Evolutionary conservation across 2,888 invertebrate genomes (phyloP).

Genomic region (Xanthorhoe spadicearia): DNA sequence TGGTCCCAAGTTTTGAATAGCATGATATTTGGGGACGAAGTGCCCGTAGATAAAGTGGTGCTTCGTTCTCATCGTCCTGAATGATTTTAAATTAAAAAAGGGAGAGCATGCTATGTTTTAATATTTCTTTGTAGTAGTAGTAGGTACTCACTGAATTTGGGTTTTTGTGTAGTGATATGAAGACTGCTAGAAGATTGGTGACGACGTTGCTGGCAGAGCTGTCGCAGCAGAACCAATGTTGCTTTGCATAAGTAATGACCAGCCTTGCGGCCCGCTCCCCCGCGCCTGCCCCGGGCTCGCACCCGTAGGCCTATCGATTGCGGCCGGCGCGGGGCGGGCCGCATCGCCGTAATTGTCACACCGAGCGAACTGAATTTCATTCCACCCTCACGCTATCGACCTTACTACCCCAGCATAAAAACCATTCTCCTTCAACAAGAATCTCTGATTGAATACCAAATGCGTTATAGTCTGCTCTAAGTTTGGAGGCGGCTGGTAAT

Average conservation of each 20-base stretch:
- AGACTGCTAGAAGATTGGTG: constrained; percentile 17
- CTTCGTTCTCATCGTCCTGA: constrained; percentile 17
- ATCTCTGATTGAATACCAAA: constrained; percentile 75
- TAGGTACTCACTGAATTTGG: neutral
- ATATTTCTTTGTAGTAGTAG: neutral
- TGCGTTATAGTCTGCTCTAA: constrained; percentile 81
- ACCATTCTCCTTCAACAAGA: constrained; percentile 59
- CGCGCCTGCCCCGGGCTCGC: constrained; percentile 80
- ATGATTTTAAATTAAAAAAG: constrained; percentile 20
- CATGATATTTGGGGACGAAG: constrained; percentile 21
- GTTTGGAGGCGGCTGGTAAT: constrained; percentile 82
- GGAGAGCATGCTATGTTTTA: constrained; percentile 1
- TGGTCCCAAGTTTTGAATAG: constrained; percentile 53
- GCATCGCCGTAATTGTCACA: constrained; percentile 84
- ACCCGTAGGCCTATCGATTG: constrained; percentile 89
- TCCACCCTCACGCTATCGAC: constrained; percentile 73
- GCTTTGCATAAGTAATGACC: constrained; percentile 83
- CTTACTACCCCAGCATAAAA: constrained; percentile 73
- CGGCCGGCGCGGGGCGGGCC: constrained; percentile 86
- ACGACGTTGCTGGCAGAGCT: constrained; percentile 35
- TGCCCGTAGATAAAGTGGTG: constrained; percentile 29
- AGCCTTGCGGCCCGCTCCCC: constrained; percentile 43
- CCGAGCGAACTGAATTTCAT: constrained; percentile 75
- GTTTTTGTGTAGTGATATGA: neutral
- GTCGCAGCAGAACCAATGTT: constrained; percentile 64